Base-by-base conservation (phyloP, 2,888 invertebrate genomes). In the Papilio gigon region DNA sequence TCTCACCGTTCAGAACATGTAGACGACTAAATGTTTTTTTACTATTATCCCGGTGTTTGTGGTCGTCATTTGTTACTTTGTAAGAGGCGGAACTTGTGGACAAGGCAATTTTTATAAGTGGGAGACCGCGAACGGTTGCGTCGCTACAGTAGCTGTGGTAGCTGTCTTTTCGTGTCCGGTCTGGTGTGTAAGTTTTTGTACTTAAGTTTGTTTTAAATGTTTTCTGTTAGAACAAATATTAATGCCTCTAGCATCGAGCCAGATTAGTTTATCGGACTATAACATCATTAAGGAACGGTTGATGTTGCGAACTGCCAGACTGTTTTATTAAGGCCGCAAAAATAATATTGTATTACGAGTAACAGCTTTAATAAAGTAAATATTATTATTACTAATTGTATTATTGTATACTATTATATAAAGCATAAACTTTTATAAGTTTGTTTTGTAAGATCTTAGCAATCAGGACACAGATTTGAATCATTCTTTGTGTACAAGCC, bases 221-320 rank as follows among this genome's bases (percentile, higher is more conserved):
- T n/a, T 40, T n/a, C 14, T n/a, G n/a, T n/a, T n/a, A n/a, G 40
- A 40, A 40, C 5, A n/a, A 35, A 35, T 11, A 35, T 11, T 11
- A 35, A 11, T 11, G 33, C 33, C 33, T n/a, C 4, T 4, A 1
- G 5, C n/a, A 22, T 1, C 47, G 22, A 22, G 22, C 47, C 47
- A 22, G 22, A 22, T 4, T 17, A 22, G 4, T 47, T 22, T 22
- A 4, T 22, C 12, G 22, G 11, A 47, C 22, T 47, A 22, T 47
- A 63, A 35, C 35, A 20, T 63, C 56, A 47, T 63, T 47, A 47
- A 42, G 20, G 44, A 47, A 35, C 14, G 22, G 22, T 67, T 37
- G 47, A 63, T 56, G 62, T 58, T 44, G 37, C 33, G 47, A 17
- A 25, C 50, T 25, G 20, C 14, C 8, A 12, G 20, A 63, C 8